Evolutionary conservation across 2,888 invertebrate genomes (phyloP).

Genomic region (Ferrisia virgata): DNA sequence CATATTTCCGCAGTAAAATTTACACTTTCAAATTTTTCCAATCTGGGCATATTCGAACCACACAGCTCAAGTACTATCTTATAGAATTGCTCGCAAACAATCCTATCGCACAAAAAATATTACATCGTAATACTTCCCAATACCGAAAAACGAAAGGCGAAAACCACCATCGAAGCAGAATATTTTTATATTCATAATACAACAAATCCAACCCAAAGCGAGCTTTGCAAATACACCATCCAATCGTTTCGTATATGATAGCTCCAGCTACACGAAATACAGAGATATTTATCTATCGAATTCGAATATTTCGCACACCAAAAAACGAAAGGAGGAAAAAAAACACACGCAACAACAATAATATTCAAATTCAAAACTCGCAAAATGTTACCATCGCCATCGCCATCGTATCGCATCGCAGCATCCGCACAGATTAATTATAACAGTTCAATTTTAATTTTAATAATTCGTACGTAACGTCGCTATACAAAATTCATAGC

Average conservation of each 20-base stretch:
- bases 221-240: neutral
- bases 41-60: too few relatives aligned
- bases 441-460: constrained; percentile 31
- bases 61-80: too few relatives aligned
- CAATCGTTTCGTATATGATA: too few relatives aligned
- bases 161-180: neutral
- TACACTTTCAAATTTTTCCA: too few relatives aligned
- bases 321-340: neutral
- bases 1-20: too few relatives aligned
- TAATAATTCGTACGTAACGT: constrained; percentile 35
- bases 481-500: constrained; percentile 21
- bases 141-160: neutral
- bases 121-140: neutral
- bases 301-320: too few relatives aligned
- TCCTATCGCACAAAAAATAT: too few relatives aligned
- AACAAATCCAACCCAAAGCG: neutral
- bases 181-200: neutral
- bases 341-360: neutral
- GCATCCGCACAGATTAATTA: neutral
- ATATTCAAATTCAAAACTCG: neutral
- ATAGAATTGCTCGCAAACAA: too few relatives aligned
- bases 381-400: neutral
- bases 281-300: too few relatives aligned
- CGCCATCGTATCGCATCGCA: neutral
- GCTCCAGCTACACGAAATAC: too few relatives aligned